phyloP scores from a whole-genome alignment of 2,888 invertebrate genomes.

The Aphelenchoides bicaudatus region DNA sequence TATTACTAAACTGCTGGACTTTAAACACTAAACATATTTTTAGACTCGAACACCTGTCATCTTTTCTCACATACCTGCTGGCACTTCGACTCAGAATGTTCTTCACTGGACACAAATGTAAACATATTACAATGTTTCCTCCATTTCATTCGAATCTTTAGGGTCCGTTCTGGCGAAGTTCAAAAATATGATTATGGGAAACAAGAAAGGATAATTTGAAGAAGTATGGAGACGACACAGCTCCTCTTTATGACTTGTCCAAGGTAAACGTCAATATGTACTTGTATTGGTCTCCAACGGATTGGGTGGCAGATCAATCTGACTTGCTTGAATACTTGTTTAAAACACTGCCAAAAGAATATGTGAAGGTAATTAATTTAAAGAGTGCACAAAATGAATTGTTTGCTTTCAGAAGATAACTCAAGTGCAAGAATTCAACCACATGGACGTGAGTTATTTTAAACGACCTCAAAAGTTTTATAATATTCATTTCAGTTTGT shows the following conservation, averaged over 20 bases:
- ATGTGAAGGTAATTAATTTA: constrained; percentile 8
- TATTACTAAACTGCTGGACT: not conserved
- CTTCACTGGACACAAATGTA: constrained; percentile 22
- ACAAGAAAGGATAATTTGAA: constrained; percentile 29
- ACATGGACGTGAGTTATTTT: too few relatives aligned
- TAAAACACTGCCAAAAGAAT: constrained; percentile 5
- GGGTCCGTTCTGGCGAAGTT: constrained; percentile 19
- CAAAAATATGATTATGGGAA: constrained; percentile 1
- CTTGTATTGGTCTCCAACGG: constrained; percentile 19
- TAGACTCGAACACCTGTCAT: constrained; percentile 13
- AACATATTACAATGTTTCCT: too few relatives aligned
- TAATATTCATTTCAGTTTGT: too few relatives aligned
- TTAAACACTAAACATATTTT: not conserved
- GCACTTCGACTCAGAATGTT: constrained; percentile 21
- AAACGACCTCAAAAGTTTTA: too few relatives aligned
- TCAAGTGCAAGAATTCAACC: constrained; percentile 35
- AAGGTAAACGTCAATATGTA: not conserved
- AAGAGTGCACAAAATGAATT: constrained; percentile 1
- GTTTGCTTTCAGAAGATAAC: constrained; percentile 11
- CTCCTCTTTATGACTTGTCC: not conserved
- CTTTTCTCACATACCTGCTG: constrained; percentile 18
- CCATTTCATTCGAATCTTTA: too few relatives aligned
- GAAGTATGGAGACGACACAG: constrained; percentile 36
- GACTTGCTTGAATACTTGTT: constrained; percentile 32
- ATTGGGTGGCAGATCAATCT: constrained; percentile 39